Evolutionary conservation across 2,888 invertebrate genomes (phyloP).

Genomic region (Sclerodermus sp.): DNA sequence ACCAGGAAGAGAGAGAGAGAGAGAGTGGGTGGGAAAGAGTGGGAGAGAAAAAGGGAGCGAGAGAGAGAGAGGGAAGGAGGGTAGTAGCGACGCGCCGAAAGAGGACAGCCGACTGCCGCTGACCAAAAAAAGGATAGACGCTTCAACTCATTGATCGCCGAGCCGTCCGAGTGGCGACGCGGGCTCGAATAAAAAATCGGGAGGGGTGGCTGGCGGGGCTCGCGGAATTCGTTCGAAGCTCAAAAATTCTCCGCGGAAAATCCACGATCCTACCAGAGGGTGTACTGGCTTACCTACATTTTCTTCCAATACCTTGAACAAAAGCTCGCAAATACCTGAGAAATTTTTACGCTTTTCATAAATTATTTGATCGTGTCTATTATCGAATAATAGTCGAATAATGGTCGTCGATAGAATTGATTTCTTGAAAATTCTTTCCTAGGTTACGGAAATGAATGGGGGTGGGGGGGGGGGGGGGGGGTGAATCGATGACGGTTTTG

Average conservation of each 20-base stretch:
- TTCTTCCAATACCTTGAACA: no score
- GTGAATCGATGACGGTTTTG: no score
- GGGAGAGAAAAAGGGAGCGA: slow-evolving; percentile 14
- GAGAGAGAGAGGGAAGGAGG: slow-evolving; percentile 19
- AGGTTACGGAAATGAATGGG: slow-evolving; percentile 7
- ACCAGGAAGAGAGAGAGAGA: slow-evolving; percentile 14
- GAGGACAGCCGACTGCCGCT: slow-evolving; percentile 41
- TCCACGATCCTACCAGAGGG: slow-evolving; percentile 17
- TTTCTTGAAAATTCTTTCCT: no score
- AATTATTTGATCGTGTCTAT: no score
- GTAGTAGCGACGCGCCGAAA: slow-evolving; percentile 29
- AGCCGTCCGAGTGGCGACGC: slow-evolving; percentile 51
- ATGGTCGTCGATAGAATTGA: no score
- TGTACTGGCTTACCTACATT: no score
- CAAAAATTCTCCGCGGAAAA: slow-evolving; percentile 45
- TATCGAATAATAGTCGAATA: no score
- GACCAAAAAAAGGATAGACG: slow-evolving; percentile 56
- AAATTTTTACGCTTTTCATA: no score
- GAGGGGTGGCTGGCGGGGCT: slow-evolving; percentile 21
- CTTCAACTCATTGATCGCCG: slow-evolving; percentile 58
- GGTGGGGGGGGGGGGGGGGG: slow-evolving; percentile 1
- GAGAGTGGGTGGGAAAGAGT: slow-evolving; percentile 19
- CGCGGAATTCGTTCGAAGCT: slow-evolving; percentile 21
- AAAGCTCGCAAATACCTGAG: no score
- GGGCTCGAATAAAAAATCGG: slow-evolving; percentile 47